Percentiles rank a stretch among this genome's conserved stretches.
phyloP scores from a whole-genome alignment of 2,797 vertebrate species.

The Lagocephalus sceleratus region DNA sequence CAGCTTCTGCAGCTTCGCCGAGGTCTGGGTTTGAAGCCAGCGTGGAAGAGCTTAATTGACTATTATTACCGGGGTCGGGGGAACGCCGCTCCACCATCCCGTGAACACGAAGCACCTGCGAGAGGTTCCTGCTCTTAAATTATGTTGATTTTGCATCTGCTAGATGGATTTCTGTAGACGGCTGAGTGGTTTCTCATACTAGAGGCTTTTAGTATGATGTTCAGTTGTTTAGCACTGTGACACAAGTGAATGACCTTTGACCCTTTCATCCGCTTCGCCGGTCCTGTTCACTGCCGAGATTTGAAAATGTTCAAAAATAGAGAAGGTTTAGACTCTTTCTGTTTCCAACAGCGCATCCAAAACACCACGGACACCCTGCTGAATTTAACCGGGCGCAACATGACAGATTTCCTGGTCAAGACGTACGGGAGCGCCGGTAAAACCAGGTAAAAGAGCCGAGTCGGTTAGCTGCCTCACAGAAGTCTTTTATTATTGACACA shows the following conservation, averaged over 20 bases:
- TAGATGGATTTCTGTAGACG: constrained; percentile 11
- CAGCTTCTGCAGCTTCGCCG: constrained; percentile 40
- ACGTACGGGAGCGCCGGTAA: constrained; percentile 77
- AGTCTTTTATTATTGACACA: not conserved
- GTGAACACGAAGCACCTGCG: constrained; percentile 37
- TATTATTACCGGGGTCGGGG: constrained; percentile 58
- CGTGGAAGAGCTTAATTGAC: constrained; percentile 64
- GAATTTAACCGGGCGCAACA: constrained; percentile 86
- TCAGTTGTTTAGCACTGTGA: no score
- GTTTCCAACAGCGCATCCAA: constrained; percentile 80
- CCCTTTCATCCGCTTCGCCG: no score
- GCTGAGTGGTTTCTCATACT: constrained; percentile 5
- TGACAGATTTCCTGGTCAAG: constrained; percentile 94
- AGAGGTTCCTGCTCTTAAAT: constrained; percentile 16
- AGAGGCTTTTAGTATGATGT: constrained; percentile 7
- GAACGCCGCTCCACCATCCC: constrained; percentile 19
- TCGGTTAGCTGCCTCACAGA: not conserved
- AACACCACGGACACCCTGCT: constrained; percentile 89
- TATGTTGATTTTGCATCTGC: constrained; percentile 27
- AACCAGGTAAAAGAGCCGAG: constrained; percentile 62
- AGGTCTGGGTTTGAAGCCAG: constrained; percentile 45
- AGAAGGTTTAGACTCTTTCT: not conserved
- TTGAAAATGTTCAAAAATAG: no score
- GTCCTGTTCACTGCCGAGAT: no score
- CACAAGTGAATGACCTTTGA: no score